Percentiles rank a stretch among this genome's conserved stretches.
These are phyloP conservation scores for Gnathonemus longibarbis DNA, from an alignment of 2,113 vertebrate genomes.

Conservation along the genomic window DNA sequence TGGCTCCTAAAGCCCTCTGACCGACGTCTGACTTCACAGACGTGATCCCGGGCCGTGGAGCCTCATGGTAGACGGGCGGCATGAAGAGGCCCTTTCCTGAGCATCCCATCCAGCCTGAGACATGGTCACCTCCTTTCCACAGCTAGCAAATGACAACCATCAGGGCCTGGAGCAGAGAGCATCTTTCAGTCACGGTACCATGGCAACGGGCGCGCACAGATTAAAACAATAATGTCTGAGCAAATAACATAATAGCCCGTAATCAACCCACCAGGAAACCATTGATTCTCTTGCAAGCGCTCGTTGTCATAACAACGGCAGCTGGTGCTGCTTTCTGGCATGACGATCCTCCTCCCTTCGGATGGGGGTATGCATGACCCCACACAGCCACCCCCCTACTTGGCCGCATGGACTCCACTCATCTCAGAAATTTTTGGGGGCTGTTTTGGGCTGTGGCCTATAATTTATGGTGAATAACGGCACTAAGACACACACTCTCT, in stretches of 20 bases:
- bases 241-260: constrained; percentile 48
- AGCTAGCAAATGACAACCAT: constrained; percentile 9
- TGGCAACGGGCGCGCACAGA: constrained; percentile 40
- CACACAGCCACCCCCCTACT: neutral
- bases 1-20: too few relatives aligned
- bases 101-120: too few relatives aligned
- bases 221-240: constrained; percentile 44
- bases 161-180: neutral
- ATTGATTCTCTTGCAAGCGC: constrained; percentile 35
- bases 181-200: constrained; percentile 23
- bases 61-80: neutral
- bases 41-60: neutral
- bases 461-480: neutral
- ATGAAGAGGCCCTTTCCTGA: neutral
- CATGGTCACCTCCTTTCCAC: neutral
- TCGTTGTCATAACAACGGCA: constrained; percentile 50
- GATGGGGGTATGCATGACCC: neutral
- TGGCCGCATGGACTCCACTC: neutral
- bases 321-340: constrained; percentile 29
- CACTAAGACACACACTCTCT: neutral
- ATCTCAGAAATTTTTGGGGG: neutral
- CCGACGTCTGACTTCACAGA: neutral
- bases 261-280: constrained; percentile 47
- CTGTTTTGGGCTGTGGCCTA: neutral
- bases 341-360: neutral